Percentiles rank a stretch among this genome's conserved stretches.
Evolutionary conservation across 2,113 vertebrate species (phyloP).

Genomic region (Phoenicopterus ruber): DNA sequence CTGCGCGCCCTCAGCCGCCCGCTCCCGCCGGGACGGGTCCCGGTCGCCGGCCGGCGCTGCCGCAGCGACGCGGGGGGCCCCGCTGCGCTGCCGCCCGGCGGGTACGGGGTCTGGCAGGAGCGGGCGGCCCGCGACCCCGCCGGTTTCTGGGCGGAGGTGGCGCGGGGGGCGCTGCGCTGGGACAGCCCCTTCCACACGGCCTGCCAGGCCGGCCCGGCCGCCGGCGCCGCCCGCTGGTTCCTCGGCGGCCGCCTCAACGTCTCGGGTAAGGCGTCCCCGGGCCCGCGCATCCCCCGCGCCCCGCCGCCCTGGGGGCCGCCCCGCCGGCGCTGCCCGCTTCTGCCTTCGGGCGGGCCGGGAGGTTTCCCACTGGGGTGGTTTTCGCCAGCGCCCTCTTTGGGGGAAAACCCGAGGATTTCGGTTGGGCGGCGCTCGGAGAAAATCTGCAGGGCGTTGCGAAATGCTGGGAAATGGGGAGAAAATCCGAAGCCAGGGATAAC

Average conservation of each 20-base stretch:
- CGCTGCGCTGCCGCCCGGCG: background rate
- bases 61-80: background rate
- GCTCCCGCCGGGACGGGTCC: background rate
- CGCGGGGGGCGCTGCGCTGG: constrained; percentile 78
- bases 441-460: background rate
- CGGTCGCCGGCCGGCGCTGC: background rate
- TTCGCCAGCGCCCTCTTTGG: too few relatives aligned
- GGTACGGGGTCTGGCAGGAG: constrained; percentile 69
- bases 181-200: constrained; percentile 77
- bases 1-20: background rate
- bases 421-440: background rate
- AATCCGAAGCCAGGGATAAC: background rate
- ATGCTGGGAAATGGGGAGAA: background rate
- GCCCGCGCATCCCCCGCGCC: background rate
- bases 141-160: constrained; percentile 83
- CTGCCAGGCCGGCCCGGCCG: constrained; percentile 69
- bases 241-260: constrained; percentile 86
- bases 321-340: background rate
- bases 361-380: background rate
- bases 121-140: constrained; percentile 77
- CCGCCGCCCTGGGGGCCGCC: background rate
- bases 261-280: constrained; percentile 76
- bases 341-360: background rate
- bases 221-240: constrained; percentile 82
- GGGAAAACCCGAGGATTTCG: background rate